Evolutionary conservation across 1,140 invertebrate species (phyloP).

Genomic region (Temnothorax longispinosus): DNA sequence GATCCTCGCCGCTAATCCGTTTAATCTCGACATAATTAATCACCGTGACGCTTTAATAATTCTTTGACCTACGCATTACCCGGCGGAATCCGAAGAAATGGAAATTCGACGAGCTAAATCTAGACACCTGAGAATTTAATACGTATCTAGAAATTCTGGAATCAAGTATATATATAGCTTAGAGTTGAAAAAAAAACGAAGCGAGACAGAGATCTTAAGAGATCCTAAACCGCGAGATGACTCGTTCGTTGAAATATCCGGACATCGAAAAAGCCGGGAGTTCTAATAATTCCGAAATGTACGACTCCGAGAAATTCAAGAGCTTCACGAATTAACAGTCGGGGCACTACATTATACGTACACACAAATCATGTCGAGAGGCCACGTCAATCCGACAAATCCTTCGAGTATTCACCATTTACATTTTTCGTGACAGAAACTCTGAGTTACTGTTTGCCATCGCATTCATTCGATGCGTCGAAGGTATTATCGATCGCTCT

Average conservation of each 20-base stretch:
- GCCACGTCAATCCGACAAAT: constrained; percentile 31
- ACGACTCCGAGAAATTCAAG: not conserved
- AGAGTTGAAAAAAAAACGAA: not conserved
- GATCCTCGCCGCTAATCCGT: constrained; percentile 70
- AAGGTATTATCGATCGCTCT: constrained; percentile 12
- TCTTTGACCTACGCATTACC: constrained; percentile 48
- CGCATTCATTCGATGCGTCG: constrained; percentile 1
- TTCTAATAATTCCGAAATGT: not conserved
- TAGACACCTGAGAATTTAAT: not conserved
- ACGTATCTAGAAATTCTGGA: constrained; percentile 8
- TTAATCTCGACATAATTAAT: constrained; percentile 78
- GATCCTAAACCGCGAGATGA: not conserved
- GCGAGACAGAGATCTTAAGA: not conserved
- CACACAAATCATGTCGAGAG: constrained; percentile 22
- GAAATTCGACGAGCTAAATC: not conserved
- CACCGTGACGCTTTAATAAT: constrained; percentile 74
- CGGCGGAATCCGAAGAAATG: constrained; percentile 32
- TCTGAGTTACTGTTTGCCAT: constrained; percentile 1
- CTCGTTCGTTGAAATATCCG: not conserved
- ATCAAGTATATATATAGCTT: not conserved
- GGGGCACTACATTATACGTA: not conserved
- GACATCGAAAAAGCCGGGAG: not conserved
- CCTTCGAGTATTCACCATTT: constrained; percentile 11
- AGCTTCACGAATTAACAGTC: constrained; percentile 15
- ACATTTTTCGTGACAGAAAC: constrained; percentile 18